Conservation (phyloP, 2,113 vertebrate species). For the Percina caprodes region DNA sequence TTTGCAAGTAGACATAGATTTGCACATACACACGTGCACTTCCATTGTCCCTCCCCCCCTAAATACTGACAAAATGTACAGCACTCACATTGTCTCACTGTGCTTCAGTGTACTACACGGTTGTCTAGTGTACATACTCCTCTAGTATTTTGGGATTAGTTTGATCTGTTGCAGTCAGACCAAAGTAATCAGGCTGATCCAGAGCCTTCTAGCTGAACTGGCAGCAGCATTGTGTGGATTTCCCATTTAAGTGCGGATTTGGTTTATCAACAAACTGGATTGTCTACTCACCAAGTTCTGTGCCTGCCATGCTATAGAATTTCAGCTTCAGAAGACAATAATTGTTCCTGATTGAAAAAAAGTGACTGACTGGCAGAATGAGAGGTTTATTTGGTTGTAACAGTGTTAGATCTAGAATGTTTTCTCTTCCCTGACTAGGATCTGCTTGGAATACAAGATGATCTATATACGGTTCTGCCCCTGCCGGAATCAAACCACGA, state of each 20-base stretch:
- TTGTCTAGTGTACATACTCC: slow-evolving; percentile 46
- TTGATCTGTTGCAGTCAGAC: slow-evolving; percentile 68
- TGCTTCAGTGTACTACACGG: slow-evolving; percentile 31
- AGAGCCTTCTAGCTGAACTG: slow-evolving; percentile 68
- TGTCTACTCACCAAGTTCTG: slow-evolving; percentile 27
- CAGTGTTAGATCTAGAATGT: slow-evolving; percentile 30
- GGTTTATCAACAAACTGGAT: slow-evolving; percentile 68
- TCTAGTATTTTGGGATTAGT: slow-evolving; percentile 71
- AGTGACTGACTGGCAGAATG: slow-evolving; percentile 24
- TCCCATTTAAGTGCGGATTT: slow-evolving; percentile 74
- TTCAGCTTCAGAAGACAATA: slow-evolving; percentile 35
- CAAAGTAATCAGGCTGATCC: slow-evolving; percentile 78
- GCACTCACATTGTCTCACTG: slow-evolving; percentile 1
- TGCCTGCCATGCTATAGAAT: slow-evolving; percentile 4
- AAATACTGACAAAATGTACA: slow-evolving; percentile 23
- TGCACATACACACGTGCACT: background rate
- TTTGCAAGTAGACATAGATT: background rate
- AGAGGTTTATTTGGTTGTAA: slow-evolving; percentile 59
- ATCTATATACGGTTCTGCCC: slow-evolving; percentile 73
- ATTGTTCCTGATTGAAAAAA: slow-evolving; percentile 60
- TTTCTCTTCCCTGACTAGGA: slow-evolving; percentile 23
- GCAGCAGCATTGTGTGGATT: slow-evolving; percentile 61
- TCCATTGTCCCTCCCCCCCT: background rate
- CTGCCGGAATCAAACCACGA: slow-evolving; percentile 43
- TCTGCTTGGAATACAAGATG: slow-evolving; percentile 43